Evolutionary conservation across 2,797 vertebrate species (phyloP).

Genomic region (Brotogeris chrysoptera): DNA sequence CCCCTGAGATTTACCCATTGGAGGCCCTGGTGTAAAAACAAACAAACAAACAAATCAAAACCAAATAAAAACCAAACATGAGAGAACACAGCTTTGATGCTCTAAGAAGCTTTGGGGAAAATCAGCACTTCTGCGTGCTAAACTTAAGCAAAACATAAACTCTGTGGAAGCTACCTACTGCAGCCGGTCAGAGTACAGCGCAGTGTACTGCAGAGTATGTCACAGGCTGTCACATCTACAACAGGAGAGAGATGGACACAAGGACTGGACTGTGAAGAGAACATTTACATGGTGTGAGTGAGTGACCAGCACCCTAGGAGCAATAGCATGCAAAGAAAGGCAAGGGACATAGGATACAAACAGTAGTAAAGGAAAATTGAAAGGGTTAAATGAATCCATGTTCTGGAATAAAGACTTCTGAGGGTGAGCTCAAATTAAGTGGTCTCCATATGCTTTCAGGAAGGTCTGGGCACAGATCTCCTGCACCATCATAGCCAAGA

Average conservation of each 20-base stretch:
- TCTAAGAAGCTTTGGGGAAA: neutral
- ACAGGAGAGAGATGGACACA: neutral
- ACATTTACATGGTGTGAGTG: fast-evolving
- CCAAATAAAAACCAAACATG: no score
- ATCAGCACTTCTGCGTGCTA: neutral
- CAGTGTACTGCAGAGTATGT: neutral
- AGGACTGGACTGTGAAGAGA: neutral
- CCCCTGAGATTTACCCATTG: neutral
- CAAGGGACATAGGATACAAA: neutral
- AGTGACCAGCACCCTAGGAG: neutral
- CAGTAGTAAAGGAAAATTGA: neutral
- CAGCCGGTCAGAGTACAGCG: neutral
- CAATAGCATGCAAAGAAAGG: fast-evolving
- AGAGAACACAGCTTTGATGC: neutral
- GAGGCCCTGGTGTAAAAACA: neutral
- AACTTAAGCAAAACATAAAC: neutral
- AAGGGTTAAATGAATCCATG: neutral
- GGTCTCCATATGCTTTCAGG: neutral
- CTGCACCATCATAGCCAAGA: neutral
- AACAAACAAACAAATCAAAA: no score
- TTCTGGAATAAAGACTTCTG: neutral
- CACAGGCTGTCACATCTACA: neutral
- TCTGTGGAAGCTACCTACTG: neutral
- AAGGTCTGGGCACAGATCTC: neutral
- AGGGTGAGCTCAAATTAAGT: neutral